Evolutionary conservation across 2,113 vertebrate species (phyloP).

Genomic region (Sinocyclocheilus rhinocerous): DNA sequence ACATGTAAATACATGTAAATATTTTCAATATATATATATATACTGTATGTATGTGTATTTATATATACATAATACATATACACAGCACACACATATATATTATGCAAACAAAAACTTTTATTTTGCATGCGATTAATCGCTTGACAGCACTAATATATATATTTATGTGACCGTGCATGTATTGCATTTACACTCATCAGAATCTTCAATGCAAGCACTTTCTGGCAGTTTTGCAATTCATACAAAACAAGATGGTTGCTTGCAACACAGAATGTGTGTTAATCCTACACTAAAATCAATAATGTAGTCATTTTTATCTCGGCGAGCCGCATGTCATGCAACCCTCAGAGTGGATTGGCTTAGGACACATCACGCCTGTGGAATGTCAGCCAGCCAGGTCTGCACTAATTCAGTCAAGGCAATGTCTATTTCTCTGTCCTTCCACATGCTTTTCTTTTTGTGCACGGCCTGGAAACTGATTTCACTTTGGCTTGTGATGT

Average conservation of each 20-base stretch:
- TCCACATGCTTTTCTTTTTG: not conserved
- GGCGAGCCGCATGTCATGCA: not conserved
- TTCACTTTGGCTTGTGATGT: not conserved
- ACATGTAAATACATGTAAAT: too few species aligned
- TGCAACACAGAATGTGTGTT: not conserved
- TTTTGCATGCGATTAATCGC: too few species aligned
- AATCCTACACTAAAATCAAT: not conserved
- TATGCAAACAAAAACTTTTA: too few species aligned
- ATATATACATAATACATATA: too few species aligned
- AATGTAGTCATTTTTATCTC: not conserved
- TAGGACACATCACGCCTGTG: slow-evolving; percentile 22
- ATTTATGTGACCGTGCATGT: not conserved
- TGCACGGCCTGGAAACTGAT: not conserved
- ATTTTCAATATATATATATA: too few species aligned
- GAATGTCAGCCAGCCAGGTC: slow-evolving; percentile 14
- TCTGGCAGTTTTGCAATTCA: not conserved
- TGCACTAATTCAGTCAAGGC: slow-evolving; percentile 20
- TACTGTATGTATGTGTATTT: too few species aligned
- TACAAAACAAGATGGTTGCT: not conserved
- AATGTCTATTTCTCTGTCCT: not conserved
- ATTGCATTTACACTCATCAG: not conserved
- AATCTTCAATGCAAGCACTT: not conserved
- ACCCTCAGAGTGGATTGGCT: not conserved
- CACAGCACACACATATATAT: too few species aligned
- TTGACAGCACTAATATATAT: too few species aligned